These are phyloP conservation scores for Chrosomus eos DNA, from an alignment of 2,797 vertebrate species.

Conservation along the genomic window DNA sequence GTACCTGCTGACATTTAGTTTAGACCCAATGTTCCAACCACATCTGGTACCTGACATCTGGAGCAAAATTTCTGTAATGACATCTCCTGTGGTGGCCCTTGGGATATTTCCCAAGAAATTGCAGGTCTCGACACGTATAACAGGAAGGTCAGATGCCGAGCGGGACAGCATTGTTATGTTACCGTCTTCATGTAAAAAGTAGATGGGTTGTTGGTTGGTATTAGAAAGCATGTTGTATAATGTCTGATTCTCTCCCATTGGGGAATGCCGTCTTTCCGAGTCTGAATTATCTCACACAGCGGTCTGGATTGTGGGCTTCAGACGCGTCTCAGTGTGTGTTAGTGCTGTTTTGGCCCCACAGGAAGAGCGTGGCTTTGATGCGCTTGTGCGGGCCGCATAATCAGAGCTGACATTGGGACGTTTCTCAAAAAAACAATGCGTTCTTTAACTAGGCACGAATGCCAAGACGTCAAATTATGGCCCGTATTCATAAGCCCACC, in stretches of 20 bases:
- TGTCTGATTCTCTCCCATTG: background rate
- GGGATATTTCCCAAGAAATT: background rate
- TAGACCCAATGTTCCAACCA: slow-evolving; percentile 23
- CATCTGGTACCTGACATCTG: slow-evolving; percentile 39
- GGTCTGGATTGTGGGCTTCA: background rate
- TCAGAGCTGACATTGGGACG: slow-evolving; percentile 14
- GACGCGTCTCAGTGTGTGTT: background rate
- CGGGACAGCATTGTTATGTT: background rate
- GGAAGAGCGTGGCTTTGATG: slow-evolving; percentile 18
- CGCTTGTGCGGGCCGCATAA: background rate
- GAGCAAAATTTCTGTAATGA: slow-evolving; percentile 29
- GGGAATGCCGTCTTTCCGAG: background rate
- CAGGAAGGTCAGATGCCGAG: background rate
- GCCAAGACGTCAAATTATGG: slow-evolving; percentile 3
- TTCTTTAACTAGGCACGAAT: slow-evolving; percentile 22
- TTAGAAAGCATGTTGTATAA: slow-evolving; percentile 13
- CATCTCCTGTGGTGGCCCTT: slow-evolving; percentile 17
- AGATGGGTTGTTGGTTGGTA: background rate
- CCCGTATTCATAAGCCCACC: slow-evolving; percentile 19
- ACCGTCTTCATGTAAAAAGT: background rate
- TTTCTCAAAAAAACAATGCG: background rate
- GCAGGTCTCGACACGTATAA: background rate
- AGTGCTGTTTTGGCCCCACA: slow-evolving; percentile 3
- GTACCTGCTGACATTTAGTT: slow-evolving; percentile 35
- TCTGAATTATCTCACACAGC: background rate